Percentiles rank a stretch among this genome's conserved stretches.
phyloP scores from a whole-genome alignment of 2,888 invertebrate species.

The Hyposoter didymator region DNA sequence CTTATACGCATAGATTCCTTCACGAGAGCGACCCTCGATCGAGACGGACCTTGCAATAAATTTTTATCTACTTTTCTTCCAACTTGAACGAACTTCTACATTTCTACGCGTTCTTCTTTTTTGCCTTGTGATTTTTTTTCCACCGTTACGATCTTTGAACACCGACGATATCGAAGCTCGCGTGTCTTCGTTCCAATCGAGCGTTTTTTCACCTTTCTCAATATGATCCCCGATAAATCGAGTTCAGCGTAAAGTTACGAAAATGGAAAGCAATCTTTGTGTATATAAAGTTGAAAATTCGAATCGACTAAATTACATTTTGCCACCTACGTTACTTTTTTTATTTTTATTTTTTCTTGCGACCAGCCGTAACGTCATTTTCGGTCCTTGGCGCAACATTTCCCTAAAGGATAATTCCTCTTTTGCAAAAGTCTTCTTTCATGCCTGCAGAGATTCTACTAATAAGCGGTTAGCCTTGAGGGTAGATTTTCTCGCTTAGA shows the following conservation, averaged over 20 bases:
- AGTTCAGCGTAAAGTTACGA: not conserved
- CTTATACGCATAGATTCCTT: not conserved
- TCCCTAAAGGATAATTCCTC: constrained; percentile 37
- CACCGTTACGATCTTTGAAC: not conserved
- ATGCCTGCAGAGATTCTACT: constrained; percentile 49
- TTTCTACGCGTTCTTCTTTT: not conserved
- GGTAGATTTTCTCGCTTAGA: constrained; percentile 36
- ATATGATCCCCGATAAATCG: not conserved
- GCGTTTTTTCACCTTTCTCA: not conserved
- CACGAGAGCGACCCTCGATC: not conserved
- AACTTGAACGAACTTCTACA: not conserved
- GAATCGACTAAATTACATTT: not conserved
- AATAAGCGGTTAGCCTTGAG: constrained; percentile 63
- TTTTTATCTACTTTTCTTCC: constrained; percentile 3
- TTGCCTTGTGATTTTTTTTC: not conserved
- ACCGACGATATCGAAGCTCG: not conserved
- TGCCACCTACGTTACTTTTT: not conserved
- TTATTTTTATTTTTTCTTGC: constrained; percentile 31
- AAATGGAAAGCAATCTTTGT: not conserved
- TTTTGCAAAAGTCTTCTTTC: constrained; percentile 41
- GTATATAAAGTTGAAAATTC: not conserved
- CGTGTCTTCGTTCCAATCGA: not conserved
- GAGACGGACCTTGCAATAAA: not conserved
- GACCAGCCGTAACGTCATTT: constrained; percentile 11
- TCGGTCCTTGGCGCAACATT: constrained; percentile 27